These are phyloP conservation scores for Tiliqua scincoides DNA, from an alignment of 2,113 vertebrate genomes.

Conservation along the genomic window DNA sequence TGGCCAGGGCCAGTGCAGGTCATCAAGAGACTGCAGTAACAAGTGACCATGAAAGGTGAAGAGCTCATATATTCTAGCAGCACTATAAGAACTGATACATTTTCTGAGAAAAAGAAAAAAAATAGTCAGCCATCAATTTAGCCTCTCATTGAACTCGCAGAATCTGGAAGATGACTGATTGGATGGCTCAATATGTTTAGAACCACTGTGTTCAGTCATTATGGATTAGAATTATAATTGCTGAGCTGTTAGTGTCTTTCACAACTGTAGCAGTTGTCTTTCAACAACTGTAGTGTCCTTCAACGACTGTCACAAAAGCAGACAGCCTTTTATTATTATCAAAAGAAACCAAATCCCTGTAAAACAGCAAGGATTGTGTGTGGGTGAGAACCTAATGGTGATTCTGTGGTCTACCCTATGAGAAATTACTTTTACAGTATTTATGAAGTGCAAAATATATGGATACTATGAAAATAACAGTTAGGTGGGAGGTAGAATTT, in stretches of 20 bases:
- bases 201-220: not conserved
- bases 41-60: not conserved
- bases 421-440: not conserved
- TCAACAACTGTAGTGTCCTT: not conserved
- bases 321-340: conserved; percentile 1
- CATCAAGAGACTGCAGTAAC: not conserved
- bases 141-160: not conserved
- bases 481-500: not conserved
- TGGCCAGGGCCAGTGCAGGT: not conserved
- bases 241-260: conserved; percentile 6
- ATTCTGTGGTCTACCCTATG: not conserved
- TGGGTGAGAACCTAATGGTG: not conserved
- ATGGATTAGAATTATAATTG: conserved; percentile 18
- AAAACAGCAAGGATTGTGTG: not conserved
- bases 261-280: not conserved
- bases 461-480: not conserved
- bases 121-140: not conserved
- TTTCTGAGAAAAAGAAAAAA: not conserved
- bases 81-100: not conserved
- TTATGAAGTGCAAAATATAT: not conserved
- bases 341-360: not conserved
- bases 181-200: not conserved
- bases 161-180: not conserved
- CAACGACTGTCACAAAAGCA: too few relatives aligned
- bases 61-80: not conserved